Conservation (phyloP, 2,888 invertebrate species). For the Harmothoe impar region DNA sequence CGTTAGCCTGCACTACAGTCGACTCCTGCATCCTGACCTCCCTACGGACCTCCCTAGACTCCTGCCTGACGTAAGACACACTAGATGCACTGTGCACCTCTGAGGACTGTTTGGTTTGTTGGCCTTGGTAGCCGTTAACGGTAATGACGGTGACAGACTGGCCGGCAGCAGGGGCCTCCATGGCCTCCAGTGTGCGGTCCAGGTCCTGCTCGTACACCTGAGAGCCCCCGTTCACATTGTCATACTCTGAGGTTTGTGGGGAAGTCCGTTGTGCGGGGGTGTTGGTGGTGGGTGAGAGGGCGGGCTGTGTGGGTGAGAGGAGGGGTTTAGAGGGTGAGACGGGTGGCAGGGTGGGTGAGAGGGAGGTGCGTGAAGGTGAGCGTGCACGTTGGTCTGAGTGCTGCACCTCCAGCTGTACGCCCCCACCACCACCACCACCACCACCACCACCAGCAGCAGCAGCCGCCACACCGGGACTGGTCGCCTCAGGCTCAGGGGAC, state of each 20-base stretch:
- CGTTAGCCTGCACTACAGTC: background rate
- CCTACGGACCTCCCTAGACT: background rate
- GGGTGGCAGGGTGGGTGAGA: slow-evolving; percentile 5
- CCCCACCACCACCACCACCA: background rate
- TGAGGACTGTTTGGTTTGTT: background rate
- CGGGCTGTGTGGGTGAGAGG: background rate
- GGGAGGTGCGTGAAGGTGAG: background rate
- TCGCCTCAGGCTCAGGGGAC: slow-evolving; percentile 38
- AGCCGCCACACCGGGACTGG: background rate
- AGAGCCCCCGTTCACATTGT: background rate
- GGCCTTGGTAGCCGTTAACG: background rate
- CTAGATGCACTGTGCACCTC: background rate
- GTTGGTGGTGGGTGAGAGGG: background rate
- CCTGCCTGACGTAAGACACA: background rate
- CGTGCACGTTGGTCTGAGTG: background rate
- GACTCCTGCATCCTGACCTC: background rate
- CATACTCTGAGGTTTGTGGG: slow-evolving; percentile 25
- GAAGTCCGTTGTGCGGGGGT: background rate
- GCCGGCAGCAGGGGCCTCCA: background rate
- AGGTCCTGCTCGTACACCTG: background rate
- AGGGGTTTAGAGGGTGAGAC: background rate
- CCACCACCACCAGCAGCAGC: background rate
- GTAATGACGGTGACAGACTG: background rate
- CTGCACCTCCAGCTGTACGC: slow-evolving; percentile 15
- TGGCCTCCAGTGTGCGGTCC: background rate